Evolutionary conservation across 2,113 vertebrate species (phyloP), one percentile per base, ranked within the genome.

Genomic region (Rattus norvegicus): DNA sequence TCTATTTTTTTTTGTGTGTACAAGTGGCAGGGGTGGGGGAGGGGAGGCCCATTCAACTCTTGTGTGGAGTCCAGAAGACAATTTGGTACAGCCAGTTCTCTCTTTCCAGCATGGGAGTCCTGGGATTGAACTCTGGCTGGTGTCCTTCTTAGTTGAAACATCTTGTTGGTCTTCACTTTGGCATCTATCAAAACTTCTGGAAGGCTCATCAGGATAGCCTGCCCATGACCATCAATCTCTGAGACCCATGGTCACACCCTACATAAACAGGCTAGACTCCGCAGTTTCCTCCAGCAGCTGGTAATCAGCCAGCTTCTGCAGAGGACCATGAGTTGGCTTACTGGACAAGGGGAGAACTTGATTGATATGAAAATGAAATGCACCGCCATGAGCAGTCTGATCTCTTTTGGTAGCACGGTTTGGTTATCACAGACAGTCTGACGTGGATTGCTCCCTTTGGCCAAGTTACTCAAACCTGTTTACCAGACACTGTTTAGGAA

Each of bases 171-270:
- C 54, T 59, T n/a, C 19, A 49, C 84, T 49, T 49, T 33, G 16
- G 63, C 26, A 83, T 94, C 94, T 72, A 69, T 36, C 36, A 39
- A 59, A 96, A 52, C 56, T 77, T 90, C 63, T 43, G 54, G 59
- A 94, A 92, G 69, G 22, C 20, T 93, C 39, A 1, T 63, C 16
- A 28, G 93, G 61, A 95, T 47, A 54, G 5, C 49, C 69, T 89
- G 59, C n/a, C 20, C n/a, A 20, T 17, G 36, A 36, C 14, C 12
- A 13, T 5, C 49, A 49, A 49, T 33, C 65, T 20, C 7, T 5
- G 17, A 88, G 52, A 30, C 11, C 36, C 9, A 24, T 26, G 1
- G 0, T 86, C 54, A 2, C 30, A 10, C 63, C 49, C 30, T 19
- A 56, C 30, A 39, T 16, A 11, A 36, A 12, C 2, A 43, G 61